A percentile compares a stretch with the other conserved stretches of the same genome.
Evolutionary conservation across 2,113 vertebrate species (phyloP).

Genomic region (Muscicapa adusta): DNA sequence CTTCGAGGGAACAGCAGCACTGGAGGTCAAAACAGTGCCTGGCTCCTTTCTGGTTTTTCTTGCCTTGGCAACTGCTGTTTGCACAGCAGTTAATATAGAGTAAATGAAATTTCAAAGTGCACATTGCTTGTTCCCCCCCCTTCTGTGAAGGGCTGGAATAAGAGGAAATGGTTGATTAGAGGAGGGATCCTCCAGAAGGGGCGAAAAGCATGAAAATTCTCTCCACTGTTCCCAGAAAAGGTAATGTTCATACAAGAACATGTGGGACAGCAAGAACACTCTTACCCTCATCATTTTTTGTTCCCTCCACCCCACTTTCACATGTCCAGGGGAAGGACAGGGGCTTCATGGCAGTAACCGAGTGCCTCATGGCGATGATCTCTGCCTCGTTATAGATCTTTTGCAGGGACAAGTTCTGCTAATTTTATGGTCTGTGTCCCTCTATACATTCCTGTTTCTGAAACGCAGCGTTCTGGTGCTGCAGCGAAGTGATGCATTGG

Average conservation of each 20-base stretch:
- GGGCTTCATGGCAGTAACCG: neutral
- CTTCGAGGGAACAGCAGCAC: accelerated
- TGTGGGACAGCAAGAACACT: neutral
- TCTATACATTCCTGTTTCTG: neutral
- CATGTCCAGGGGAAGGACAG: neutral
- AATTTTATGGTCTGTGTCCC: neutral
- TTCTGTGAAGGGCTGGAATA: neutral
- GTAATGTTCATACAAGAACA: accelerated
- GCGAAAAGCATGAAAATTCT: neutral
- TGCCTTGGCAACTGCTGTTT: neutral
- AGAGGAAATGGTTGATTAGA: neutral
- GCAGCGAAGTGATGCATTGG: neutral
- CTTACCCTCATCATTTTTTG: neutral
- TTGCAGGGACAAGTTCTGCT: neutral
- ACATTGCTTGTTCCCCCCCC: neutral
- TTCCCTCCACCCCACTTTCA: neutral
- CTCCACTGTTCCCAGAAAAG: neutral
- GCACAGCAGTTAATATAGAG: neutral
- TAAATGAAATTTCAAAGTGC: neutral
- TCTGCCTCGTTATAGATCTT: neutral
- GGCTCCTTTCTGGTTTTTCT: neutral
- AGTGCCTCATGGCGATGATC: neutral
- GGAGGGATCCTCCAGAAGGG: neutral
- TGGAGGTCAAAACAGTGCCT: too few species aligned
- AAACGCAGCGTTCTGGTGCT: accelerated